A percentile compares a stretch with the other conserved stretches of the same genome.
Conservation (phyloP, 2,797 vertebrate genomes). For the Strix occidentalis region DNA sequence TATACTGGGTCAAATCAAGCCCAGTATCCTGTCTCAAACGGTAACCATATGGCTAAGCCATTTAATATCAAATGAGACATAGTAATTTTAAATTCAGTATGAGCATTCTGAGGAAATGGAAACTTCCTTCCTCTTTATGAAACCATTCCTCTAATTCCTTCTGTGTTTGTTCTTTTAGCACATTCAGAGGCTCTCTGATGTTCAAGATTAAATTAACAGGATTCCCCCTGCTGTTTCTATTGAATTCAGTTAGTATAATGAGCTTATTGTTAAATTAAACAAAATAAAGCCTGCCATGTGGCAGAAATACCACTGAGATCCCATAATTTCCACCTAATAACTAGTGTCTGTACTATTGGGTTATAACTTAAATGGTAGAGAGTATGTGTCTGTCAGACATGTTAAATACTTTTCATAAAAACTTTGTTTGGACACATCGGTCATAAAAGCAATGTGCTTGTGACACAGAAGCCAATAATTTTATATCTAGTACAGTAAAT, state of each 20-base stretch:
- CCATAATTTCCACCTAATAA: slow-evolving; percentile 14
- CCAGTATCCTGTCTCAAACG: slow-evolving; percentile 5
- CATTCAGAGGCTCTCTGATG: slow-evolving; percentile 59
- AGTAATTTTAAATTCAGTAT: slow-evolving; percentile 41
- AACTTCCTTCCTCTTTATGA: slow-evolving; percentile 46
- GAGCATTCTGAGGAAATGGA: slow-evolving; percentile 37
- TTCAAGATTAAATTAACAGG: slow-evolving; percentile 72
- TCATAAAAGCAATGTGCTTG: background rate
- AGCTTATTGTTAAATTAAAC: slow-evolving; percentile 76
- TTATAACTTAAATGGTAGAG: background rate
- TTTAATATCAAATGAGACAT: background rate
- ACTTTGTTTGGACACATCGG: background rate
- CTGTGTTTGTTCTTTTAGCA: slow-evolving; percentile 57
- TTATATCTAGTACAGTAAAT: background rate
- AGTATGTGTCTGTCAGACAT: background rate
- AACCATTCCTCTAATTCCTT: slow-evolving; percentile 56
- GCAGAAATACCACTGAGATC: slow-evolving; percentile 51
- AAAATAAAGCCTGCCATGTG: slow-evolving; percentile 67
- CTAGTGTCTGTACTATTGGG: background rate
- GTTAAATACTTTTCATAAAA: background rate
- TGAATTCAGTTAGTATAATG: slow-evolving; percentile 75
- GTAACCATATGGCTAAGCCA: slow-evolving; percentile 28
- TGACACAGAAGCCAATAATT: background rate
- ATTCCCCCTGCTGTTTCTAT: slow-evolving; percentile 72
- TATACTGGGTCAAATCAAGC: background rate